Evolutionary conservation across 2,113 vertebrate species (phyloP), one percentile per base, ranked within the genome.

Genomic region (Actinemys pallida): DNA sequence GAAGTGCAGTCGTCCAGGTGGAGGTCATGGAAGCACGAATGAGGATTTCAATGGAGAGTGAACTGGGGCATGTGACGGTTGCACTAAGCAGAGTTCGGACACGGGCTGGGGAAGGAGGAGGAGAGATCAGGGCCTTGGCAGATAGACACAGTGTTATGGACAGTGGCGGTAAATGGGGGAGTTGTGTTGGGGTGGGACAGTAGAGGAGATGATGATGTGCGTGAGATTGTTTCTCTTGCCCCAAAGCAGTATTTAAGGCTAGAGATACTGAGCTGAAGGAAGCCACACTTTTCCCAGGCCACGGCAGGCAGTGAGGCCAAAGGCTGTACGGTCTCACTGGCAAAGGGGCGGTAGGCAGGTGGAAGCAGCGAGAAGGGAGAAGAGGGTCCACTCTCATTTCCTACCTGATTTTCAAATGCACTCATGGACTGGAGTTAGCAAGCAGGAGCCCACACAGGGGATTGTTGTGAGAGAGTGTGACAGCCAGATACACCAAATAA

Each of bases 331-430:
- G 4, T 65, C 14, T 78, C 39, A 27, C 56, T 81, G 53, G 45
- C 86, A 59, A 80, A 87, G 84, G 72, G 3, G 25, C 8, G 19
- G 29, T 65, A 35, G 90, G 56, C 2, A 27, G 39, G 39, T 39
- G 53, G 62, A 57, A 49, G 29, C 59, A 90, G 89, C 86, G 89
- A 84, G 24, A 29, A 72, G 24, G 35, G 47, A 88, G 47, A 54
- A 52, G 5, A 62, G 31, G 16, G n/a, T 17, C 31, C 13, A 14
- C 2, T 29, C 35, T 13, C 5, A 0, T 53, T 65, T 45, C 17
- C 20, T 80, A 0, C 0, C 4, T 45, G 9, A 2, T 45, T 25
- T 45, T 62, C 0, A 12, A 0, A 53, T 83, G 50, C 86, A 86
- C 62, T 65, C 31, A 35, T 35, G 31, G 62, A 35, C 31, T 65